Evolutionary conservation across 1,140 invertebrate genomes (phyloP).

Genomic region (Sitobion miscanthi): DNA sequence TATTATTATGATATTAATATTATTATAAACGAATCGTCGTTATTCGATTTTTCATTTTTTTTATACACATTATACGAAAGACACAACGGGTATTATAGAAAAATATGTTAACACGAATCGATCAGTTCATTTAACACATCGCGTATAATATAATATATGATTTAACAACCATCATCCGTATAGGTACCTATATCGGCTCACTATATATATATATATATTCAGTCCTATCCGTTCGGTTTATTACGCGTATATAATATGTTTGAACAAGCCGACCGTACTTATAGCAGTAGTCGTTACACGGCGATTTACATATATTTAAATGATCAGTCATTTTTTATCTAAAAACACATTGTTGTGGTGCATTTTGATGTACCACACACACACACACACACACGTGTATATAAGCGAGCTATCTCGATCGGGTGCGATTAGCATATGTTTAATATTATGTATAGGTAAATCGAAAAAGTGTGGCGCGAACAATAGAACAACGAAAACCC

Average conservation of each 20-base stretch:
- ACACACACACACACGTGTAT: not conserved
- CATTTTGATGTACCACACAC: not conserved
- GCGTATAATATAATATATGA: too few relatives aligned
- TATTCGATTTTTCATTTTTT: not conserved
- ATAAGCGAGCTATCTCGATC: not conserved
- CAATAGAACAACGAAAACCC: constrained; percentile 28
- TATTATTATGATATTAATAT: not conserved
- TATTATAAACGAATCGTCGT: not conserved
- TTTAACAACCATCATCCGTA: not conserved
- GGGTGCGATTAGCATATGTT: not conserved
- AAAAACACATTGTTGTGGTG: constrained; percentile 1
- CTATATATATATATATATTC: not conserved
- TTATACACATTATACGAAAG: not conserved
- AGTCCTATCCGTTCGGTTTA: not conserved
- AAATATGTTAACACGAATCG: constrained; percentile 23
- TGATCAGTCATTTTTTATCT: not conserved
- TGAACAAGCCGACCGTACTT: constrained; percentile 2
- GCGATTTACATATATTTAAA: constrained; percentile 1
- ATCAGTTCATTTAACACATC: constrained; percentile 8
- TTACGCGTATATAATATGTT: not conserved
- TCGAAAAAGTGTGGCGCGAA: not conserved
- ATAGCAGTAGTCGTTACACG: not conserved
- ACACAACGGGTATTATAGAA: not conserved
- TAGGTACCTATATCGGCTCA: not conserved
- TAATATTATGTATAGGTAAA: constrained; percentile 7